Percentiles rank a stretch among this genome's conserved stretches.
Conservation (phyloP, 2,888 invertebrate genomes). For the Hirtodrosophila cameraria region DNA sequence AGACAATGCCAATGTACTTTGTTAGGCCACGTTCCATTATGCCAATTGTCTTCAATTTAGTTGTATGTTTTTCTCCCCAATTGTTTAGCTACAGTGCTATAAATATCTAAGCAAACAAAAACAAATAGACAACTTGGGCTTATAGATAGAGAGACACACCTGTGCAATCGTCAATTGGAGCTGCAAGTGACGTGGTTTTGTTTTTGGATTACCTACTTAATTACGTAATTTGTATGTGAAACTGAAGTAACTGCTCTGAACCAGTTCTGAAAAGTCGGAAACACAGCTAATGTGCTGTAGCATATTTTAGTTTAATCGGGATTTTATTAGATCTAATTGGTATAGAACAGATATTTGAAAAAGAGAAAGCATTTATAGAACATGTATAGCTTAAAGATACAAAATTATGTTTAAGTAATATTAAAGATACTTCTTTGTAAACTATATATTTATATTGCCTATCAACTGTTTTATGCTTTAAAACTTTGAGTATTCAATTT, state of each 20-base stretch:
- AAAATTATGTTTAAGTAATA: too few species aligned
- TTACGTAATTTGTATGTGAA: slow-evolving; percentile 43
- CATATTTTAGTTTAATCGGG: slow-evolving; percentile 8
- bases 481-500: neutral
- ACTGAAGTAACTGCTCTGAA: slow-evolving; percentile 21
- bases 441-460: too few species aligned
- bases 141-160: slow-evolving; percentile 48
- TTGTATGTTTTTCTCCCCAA: slow-evolving; percentile 39
- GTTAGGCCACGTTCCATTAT: slow-evolving; percentile 40
- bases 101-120: slow-evolving; percentile 9
- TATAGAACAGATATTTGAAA: too few species aligned
- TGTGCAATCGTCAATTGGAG: slow-evolving; percentile 57
- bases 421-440: too few species aligned
- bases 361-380: too few species aligned
- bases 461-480: neutral
- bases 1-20: slow-evolving; percentile 57
- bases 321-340: neutral
- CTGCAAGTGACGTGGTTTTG: slow-evolving; percentile 58
- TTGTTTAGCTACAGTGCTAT: slow-evolving; percentile 19
- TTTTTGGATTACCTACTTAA: slow-evolving; percentile 40
- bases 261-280: slow-evolving; percentile 31
- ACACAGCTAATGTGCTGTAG: neutral
- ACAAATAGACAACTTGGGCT: slow-evolving; percentile 4
- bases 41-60: slow-evolving; percentile 62
- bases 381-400: too few species aligned